phyloP scores from a whole-genome alignment of 2,113 vertebrate species.

The Jaculus jaculus region DNA sequence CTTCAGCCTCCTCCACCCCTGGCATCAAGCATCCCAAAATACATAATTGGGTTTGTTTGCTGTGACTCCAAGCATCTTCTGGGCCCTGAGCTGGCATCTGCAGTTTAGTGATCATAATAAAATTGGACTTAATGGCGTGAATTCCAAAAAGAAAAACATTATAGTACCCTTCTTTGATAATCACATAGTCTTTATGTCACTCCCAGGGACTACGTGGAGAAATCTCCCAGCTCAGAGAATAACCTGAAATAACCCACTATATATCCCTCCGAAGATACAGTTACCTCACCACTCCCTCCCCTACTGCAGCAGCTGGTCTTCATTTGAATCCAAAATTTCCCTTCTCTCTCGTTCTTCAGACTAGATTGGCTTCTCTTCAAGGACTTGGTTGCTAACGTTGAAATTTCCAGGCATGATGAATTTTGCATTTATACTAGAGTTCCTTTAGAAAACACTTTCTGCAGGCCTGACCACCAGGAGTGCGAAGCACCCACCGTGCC shows the following conservation, averaged over 20 bases:
- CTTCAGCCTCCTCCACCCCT: rapidly evolving
- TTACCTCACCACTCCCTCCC: not conserved
- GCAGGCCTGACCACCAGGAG: conserved; percentile 3
- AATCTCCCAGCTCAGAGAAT: not conserved
- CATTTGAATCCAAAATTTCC: conserved; percentile 59
- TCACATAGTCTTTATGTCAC: not conserved
- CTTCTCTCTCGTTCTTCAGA: conserved; percentile 7
- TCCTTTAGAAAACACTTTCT: conserved; percentile 36
- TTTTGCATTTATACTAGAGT: conserved; percentile 50
- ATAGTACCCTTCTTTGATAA: not conserved
- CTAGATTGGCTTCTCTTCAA: conserved; percentile 43
- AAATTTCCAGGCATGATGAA: conserved; percentile 46
- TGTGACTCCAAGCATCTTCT: not conserved
- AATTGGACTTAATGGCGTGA: not conserved
- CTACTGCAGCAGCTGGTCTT: not conserved
- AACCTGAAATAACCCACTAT: not conserved
- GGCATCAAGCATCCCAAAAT: rapidly evolving
- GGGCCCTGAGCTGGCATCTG: not conserved
- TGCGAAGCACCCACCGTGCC: rapidly evolving
- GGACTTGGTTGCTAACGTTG: conserved; percentile 55
- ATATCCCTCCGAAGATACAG: not conserved
- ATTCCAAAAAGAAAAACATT: not conserved
- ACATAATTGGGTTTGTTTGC: not conserved
- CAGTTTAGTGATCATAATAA: not conserved
- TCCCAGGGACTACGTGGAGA: not conserved